Evolutionary conservation across 2,113 vertebrate species (phyloP).

Genomic region (Lepus europaeus): DNA sequence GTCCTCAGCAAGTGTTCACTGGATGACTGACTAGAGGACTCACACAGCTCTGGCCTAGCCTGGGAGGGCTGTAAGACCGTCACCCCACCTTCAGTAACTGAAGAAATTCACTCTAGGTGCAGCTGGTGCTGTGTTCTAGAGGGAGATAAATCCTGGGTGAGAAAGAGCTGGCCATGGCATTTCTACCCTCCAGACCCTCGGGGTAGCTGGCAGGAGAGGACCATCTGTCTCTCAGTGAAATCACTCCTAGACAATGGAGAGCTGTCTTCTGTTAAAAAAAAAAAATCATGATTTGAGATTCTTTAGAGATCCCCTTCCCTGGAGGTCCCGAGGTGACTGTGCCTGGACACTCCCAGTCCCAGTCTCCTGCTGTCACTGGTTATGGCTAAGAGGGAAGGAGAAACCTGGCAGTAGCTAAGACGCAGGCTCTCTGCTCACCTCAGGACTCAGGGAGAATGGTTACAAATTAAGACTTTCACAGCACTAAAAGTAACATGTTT

Average conservation of each 20-base stretch:
- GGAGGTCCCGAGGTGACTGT: background rate
- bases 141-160: background rate
- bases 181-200: no score
- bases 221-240: background rate
- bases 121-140: background rate
- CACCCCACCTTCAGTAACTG: background rate
- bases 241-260: background rate
- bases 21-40: background rate
- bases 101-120: background rate
- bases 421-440: background rate
- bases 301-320: background rate
- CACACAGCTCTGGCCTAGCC: background rate
- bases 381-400: background rate
- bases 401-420: background rate
- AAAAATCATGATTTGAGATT: background rate
- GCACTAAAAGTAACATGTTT: constrained; percentile 64
- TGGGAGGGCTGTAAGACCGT: background rate
- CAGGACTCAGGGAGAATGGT: background rate
- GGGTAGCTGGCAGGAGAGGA: background rate
- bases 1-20: background rate
- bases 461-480: constrained; percentile 12
- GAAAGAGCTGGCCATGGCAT: background rate
- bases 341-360: background rate
- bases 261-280: background rate
- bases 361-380: background rate